Base-by-base conservation (phyloP, 2,113 vertebrate species). In the Petroica traversi region DNA sequence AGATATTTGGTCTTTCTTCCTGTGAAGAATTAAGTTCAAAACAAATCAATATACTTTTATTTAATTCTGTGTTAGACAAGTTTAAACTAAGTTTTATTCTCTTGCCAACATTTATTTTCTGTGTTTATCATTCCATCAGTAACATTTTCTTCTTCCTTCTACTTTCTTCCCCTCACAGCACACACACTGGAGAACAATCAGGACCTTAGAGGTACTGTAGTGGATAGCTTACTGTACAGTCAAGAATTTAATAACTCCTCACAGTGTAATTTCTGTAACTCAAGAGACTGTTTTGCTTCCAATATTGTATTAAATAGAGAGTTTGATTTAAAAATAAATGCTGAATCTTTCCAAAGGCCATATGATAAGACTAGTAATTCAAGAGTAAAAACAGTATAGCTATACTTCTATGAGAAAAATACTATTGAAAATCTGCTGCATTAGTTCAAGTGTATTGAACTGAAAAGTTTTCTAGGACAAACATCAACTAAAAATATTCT, bases 291-390 rank as follows among this genome's bases (percentile, higher is more conserved):
- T 81, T 94, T 79, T 81, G 20, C 33, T 19, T 96, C 36, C 45
- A 80, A 28, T 84, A 82, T 57, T 23, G 58, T 64, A 82, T 82
- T 86, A 93, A 96, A 90, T 46, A 61, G 12, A 93, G 12, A 87
- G 19, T 92, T 85, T 34, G 54, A 40, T 76, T 80, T 92, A 95
- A 96, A 96, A 97, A 14, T 83, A 91, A 89, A 91, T 66, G 74
- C 15, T 88, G 62, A 79, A 69, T 49, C 81, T 91, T 92, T 94
- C 48, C 81, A 95, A 97, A 97, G 77, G 51, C 76, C n/a, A 5
- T 93, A 93, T 89, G 55, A 55, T 45, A 85, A 88, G 41, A 68
- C 18, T 61, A 76, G 46, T 17, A 51, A 57, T 89, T 91, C 34
- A 79, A 45, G 40, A 93, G 4, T 48, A 6, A 78, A 86, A 81